Base-by-base conservation (phyloP, 2,797 vertebrate species). In the Galagoides demidoff region DNA sequence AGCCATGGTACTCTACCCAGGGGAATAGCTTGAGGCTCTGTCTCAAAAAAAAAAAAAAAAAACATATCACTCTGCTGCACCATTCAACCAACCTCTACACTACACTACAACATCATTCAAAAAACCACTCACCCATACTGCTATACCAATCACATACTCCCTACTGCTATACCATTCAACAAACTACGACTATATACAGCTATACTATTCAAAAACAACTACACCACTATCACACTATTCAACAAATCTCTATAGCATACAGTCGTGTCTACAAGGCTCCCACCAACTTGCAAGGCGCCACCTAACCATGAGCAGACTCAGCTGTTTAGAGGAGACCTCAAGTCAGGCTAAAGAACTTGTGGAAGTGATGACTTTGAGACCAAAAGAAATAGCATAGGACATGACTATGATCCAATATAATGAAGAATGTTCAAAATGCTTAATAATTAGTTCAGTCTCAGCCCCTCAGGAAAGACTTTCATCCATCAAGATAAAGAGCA, bases 301-400 rank as follows among this genome's bases (percentile, higher is more conserved):
- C 17, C 31, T 39, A n/a, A 34, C 39, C 8, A 27, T 12, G 29
- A 68, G 43, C 29, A 86, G 73, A n/a, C 37, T 70, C 12, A 20
- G 12, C 55, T 87, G 1, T 71, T 23, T 8, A 68, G 55, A 64
- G 52, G 43, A 92, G n/a, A 82, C 49, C 74, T 70, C 13, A 25
- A 89, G 37, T 70, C 49, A 89, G 31, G 37, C 82, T 66, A 85
- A 88, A 49, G 63, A 85, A 94, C 37, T 82, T 76, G 61, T 77
- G 27, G 31, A 12, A 37, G 29, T 43, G 34, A 57, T 88, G 61
- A 92, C 49, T 92, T 81, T 87, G 63, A 89, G 61, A 90, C 23
- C 14, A 76, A 57, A 85, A 74, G 27, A 88, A 87, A 68, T 23
- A 14, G 76, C 64, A 73, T 31, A 27, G 25, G 61, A 76, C 19